Conservation (phyloP, 1,140 invertebrate species). For the Zeugodacus cucurbitae region DNA sequence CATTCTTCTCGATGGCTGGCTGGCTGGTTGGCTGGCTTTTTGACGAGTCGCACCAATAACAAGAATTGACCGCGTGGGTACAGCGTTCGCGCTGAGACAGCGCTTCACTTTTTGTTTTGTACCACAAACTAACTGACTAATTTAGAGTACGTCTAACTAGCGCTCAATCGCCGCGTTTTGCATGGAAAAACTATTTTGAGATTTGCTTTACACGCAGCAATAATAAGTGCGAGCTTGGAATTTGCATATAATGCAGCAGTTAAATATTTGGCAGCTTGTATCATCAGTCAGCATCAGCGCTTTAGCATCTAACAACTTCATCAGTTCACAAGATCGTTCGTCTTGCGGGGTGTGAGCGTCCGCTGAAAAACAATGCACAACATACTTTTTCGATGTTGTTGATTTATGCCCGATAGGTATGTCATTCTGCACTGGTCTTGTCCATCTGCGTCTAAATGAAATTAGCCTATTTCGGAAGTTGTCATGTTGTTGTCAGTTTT, state of each 20-base stretch:
- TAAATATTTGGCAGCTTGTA: background rate
- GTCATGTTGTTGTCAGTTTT: background rate
- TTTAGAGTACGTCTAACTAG: background rate
- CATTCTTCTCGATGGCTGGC: background rate
- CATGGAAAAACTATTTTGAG: background rate
- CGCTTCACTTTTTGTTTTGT: background rate
- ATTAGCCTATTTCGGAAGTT: conserved; percentile 8
- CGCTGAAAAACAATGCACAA: background rate
- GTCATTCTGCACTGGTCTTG: background rate
- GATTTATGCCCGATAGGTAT: background rate
- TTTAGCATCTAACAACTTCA: background rate
- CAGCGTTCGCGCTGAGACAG: background rate
- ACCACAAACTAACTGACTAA: background rate
- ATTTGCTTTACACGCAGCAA: background rate
- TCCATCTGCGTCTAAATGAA: background rate
- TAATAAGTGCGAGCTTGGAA: background rate
- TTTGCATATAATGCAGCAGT: background rate
- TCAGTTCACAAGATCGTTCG: background rate
- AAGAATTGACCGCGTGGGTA: background rate
- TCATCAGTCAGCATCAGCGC: background rate
- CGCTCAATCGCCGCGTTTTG: background rate
- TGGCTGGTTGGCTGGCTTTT: background rate
- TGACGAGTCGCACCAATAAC: background rate
- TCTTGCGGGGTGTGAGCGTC: background rate
- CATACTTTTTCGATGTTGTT: background rate